Evolutionary conservation across 2,113 vertebrate species (phyloP).

Genomic region (Oncorhynchus gorbuscha): DNA sequence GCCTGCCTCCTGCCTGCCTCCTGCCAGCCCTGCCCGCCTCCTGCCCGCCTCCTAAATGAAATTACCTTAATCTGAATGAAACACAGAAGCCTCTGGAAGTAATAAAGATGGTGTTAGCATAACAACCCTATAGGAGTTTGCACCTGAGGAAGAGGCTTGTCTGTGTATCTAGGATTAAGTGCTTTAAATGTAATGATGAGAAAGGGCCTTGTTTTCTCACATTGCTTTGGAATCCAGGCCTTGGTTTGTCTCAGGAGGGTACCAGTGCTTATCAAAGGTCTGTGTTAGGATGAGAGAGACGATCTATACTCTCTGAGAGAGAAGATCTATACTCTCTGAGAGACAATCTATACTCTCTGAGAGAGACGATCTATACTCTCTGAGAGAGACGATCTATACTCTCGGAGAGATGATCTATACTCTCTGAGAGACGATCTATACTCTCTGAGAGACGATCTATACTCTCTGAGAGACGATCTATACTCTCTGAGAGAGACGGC

Average conservation of each 20-base stretch:
- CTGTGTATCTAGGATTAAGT: constrained; percentile 62
- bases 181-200: constrained; percentile 66
- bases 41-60: not conserved
- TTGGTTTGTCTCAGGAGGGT: constrained; percentile 50
- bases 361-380: no score
- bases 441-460: no score
- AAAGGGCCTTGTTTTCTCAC: constrained; percentile 52
- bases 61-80: not conserved
- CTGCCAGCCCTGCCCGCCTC: no score
- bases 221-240: constrained; percentile 48
- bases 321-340: no score
- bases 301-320: not conserved
- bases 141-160: constrained; percentile 30
- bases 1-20: no score
- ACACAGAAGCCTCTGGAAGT: not conserved
- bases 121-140: constrained; percentile 39
- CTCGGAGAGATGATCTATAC: no score
- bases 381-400: no score
- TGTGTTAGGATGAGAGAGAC: constrained; percentile 44
- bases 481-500: no score
- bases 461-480: no score
- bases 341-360: no score
- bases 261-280: constrained; percentile 62
- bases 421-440: no score
- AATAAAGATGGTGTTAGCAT: constrained; percentile 30